phyloP scores from a whole-genome alignment of 1,140 invertebrate species.

The Mizuhopecten yessoensis region DNA sequence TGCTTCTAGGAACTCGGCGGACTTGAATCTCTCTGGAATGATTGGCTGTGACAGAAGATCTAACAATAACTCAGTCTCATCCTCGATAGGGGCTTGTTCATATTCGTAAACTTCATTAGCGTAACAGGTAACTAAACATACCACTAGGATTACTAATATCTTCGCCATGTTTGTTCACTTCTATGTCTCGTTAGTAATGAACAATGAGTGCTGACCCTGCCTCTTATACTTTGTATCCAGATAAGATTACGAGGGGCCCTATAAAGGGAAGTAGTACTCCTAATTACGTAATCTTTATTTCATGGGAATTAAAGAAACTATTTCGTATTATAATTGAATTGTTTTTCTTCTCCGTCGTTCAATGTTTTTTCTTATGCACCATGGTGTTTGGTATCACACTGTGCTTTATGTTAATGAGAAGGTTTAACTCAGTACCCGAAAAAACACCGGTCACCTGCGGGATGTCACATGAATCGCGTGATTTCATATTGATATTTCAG shows the following conservation, averaged over 20 bases:
- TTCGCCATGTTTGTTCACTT: not conserved
- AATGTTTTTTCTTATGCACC: no score
- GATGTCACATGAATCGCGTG: not conserved
- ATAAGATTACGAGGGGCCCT: not conserved
- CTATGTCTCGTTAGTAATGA: not conserved
- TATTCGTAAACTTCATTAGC: not conserved
- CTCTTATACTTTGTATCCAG: not conserved
- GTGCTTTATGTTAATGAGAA: not conserved
- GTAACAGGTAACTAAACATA: not conserved
- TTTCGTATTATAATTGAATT: not conserved
- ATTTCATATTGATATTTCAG: not conserved
- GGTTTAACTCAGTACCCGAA: not conserved
- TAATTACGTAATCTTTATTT: not conserved
- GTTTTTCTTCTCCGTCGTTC: no score
- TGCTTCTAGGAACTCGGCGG: slow-evolving; percentile 44
- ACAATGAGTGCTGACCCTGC: not conserved
- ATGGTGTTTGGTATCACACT: no score
- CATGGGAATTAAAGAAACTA: not conserved
- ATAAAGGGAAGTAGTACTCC: not conserved
- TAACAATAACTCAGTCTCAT: slow-evolving; percentile 45
- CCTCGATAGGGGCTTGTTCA: slow-evolving; percentile 12
- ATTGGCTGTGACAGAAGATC: slow-evolving; percentile 44
- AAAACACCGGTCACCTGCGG: not conserved
- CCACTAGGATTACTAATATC: not conserved
- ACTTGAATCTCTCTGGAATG: slow-evolving; percentile 49